Evolutionary conservation across 2,797 vertebrate species (phyloP), one percentile per base, ranked within the genome.

Genomic region (Mormyrops attenuatus): DNA sequence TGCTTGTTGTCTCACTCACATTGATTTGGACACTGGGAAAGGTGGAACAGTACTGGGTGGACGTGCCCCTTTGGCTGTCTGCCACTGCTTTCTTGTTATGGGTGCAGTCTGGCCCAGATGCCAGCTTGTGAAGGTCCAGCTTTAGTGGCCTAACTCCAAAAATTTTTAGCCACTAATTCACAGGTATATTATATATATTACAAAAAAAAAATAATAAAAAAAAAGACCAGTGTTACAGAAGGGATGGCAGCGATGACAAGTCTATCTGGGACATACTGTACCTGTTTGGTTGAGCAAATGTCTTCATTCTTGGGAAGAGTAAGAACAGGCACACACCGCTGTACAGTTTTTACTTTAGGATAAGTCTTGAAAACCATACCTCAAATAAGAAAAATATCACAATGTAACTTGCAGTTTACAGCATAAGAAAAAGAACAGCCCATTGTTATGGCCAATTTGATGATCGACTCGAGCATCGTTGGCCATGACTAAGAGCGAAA

Each of bases 81-180:
- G 91, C 91, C 47, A 95, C 94, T 44, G 90, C 89, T n/a, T 92
- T 91, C 91, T 92, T 94, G 5, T 90, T 94, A 89, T 97, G 96
- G 49, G 90, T 88, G 82, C 96, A 97, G 20, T 92, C 92, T 6
- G 95, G 94, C 22, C 96, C 95, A 17, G 96, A 95, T 86, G 95
- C 44, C 88, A 95, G 88, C 0, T 91, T 94, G 92, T 95, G 94
- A 63, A 97, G 90, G 3, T 96, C 95, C 93, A 97, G 88, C 90
- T 95, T 96, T 90, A 97, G 94, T n/a, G 93, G 96, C 93, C 92
- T 96, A 49, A 97, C 90, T 0, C 96, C 93, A 69, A 94, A 97
- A 38, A 92, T 95, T 88, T 91, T 93, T 89, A 97, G 89, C 97
- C 97, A 97, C 97, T 97, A 91, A 90, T 90, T 41, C 92, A 89